These are phyloP conservation scores for Ceratina australensis DNA, from an alignment of 1,140 invertebrate genomes.

Conservation along the genomic window DNA sequence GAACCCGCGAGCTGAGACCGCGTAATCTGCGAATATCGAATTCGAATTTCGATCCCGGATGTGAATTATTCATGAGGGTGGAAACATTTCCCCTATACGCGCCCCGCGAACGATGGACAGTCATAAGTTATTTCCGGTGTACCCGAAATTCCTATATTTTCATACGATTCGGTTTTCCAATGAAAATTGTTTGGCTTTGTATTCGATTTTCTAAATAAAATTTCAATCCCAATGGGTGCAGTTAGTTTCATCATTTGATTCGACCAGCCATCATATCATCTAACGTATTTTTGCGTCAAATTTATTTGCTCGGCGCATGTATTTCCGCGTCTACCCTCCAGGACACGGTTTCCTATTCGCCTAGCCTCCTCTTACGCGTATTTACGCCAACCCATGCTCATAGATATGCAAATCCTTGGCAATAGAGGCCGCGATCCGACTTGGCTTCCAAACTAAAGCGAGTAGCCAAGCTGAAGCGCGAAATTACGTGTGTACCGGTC, in stretches of 20 bases:
- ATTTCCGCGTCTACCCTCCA: conserved; percentile 25
- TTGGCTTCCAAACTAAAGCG: conserved; percentile 17
- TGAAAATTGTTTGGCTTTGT: not conserved
- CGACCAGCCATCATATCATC: too few relatives aligned
- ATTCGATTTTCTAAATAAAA: not conserved
- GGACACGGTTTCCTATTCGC: conserved; percentile 8
- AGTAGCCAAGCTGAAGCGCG: conserved; percentile 16
- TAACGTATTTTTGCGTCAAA: too few relatives aligned
- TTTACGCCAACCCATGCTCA: conserved; percentile 23
- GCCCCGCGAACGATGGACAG: not conserved
- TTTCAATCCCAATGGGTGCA: not conserved
- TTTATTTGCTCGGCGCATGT: not conserved
- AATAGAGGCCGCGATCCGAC: conserved; percentile 2
- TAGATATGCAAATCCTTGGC: conserved; percentile 51
- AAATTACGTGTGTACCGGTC: conserved; percentile 23
- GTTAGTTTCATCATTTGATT: too few relatives aligned
- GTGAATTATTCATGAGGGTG: conserved; percentile 32
- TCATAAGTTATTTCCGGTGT: conserved; percentile 7
- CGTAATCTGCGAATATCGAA: conserved; percentile 25
- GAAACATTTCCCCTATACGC: conserved; percentile 19
- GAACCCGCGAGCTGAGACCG: not conserved
- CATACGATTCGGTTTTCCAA: too few relatives aligned
- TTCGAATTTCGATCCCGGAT: conserved; percentile 4
- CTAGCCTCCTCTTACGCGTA: not conserved
- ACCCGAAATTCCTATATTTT: not conserved